Percentiles rank a stretch among this genome's conserved stretches.
Evolutionary conservation across 2,113 vertebrate genomes (phyloP).

Genomic region (Heterocephalus glaber): DNA sequence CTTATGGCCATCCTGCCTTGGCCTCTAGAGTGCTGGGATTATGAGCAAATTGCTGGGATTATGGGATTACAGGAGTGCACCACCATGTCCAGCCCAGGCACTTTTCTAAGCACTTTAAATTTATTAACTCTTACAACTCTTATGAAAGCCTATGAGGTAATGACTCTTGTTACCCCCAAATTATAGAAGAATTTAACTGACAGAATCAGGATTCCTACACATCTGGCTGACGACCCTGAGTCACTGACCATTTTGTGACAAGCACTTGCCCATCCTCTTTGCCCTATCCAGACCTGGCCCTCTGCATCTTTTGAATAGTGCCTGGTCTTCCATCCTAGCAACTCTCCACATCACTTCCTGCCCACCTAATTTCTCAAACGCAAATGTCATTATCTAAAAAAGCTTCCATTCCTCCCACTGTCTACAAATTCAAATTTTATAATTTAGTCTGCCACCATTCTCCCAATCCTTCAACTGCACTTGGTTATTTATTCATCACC

Average conservation of each 20-base stretch:
- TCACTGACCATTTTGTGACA: neutral
- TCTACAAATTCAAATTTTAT: neutral
- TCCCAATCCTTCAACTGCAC: neutral
- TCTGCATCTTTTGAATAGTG: neutral
- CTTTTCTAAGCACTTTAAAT: neutral
- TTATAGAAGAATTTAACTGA: neutral
- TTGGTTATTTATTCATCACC: neutral
- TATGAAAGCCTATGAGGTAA: neutral
- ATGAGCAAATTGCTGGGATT: too few species aligned
- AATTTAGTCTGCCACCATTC: neutral
- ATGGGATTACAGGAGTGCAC: neutral
- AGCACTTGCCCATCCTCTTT: neutral
- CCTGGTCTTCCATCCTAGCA: neutral
- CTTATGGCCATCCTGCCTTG: too few species aligned
- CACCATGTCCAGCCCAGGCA: neutral
- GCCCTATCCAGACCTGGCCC: neutral
- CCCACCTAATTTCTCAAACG: conserved; percentile 9
- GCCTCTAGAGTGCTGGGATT: neutral
- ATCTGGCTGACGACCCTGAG: neutral
- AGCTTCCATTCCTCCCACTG: neutral
- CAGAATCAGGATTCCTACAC: neutral
- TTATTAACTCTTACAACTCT: neutral
- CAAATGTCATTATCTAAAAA: neutral
- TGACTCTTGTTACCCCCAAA: neutral
- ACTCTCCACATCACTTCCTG: neutral